Evolutionary conservation across 2,888 invertebrate genomes (phyloP).

Genomic region (Troilus luridus): DNA sequence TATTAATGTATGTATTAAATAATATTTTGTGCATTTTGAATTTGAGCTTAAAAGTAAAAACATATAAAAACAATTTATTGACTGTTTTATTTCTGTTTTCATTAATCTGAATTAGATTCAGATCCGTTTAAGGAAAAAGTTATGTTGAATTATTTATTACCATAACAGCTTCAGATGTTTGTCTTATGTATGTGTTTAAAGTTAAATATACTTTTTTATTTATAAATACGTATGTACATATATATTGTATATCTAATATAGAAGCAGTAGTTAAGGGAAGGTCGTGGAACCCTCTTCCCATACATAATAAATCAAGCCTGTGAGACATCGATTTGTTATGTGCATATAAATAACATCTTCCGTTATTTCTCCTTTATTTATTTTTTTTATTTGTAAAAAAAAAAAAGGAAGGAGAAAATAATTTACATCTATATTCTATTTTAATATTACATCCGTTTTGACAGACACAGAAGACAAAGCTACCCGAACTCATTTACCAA

Average conservation of each 20-base stretch:
- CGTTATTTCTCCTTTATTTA: slow-evolving; percentile 42
- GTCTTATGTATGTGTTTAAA: background rate
- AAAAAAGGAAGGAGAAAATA: background rate
- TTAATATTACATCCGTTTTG: slow-evolving; percentile 40
- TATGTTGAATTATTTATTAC: no score
- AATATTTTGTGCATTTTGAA: no score
- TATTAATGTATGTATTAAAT: no score
- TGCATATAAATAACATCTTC: slow-evolving; percentile 46
- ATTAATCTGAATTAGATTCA: no score
- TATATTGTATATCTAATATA: slow-evolving; percentile 14
- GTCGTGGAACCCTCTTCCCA: slow-evolving; percentile 48
- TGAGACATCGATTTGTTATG: slow-evolving; percentile 47
- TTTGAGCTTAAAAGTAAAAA: no score
- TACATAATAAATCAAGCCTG: slow-evolving; percentile 50
- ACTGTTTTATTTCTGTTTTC: no score
- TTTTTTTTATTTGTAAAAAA: background rate
- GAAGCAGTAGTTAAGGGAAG: slow-evolving; percentile 30
- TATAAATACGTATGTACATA: background rate
- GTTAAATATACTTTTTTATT: background rate
- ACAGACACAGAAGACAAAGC: slow-evolving; percentile 34
- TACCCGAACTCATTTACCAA: background rate
- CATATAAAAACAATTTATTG: no score
- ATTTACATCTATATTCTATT: slow-evolving; percentile 41
- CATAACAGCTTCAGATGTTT: no score
- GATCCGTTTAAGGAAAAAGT: no score